Conservation (phyloP, 2,888 invertebrate species). For the Choristoneura rosaceana region DNA sequence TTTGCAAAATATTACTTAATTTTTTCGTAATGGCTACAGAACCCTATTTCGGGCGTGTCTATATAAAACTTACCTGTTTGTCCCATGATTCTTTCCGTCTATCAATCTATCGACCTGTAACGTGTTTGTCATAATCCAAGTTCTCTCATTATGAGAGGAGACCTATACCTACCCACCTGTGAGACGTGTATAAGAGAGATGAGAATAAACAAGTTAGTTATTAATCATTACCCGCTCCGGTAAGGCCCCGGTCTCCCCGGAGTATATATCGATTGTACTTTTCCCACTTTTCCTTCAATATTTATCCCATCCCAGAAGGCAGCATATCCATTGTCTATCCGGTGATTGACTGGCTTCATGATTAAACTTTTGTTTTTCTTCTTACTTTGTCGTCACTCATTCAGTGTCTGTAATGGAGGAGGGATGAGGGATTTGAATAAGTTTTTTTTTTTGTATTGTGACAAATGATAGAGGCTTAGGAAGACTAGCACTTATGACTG, state of each 20-base stretch:
- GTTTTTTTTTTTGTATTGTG: not conserved
- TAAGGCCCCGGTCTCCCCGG: not conserved
- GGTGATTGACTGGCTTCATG: constrained; percentile 15
- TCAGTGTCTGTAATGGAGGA: constrained; percentile 6
- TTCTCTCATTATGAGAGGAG: too few relatives aligned
- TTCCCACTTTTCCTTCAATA: constrained; percentile 29
- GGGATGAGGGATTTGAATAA: constrained; percentile 12
- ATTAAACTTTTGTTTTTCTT: constrained; percentile 23
- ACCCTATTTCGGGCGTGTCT: too few relatives aligned
- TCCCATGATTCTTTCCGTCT: too few relatives aligned
- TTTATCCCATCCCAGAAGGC: constrained; percentile 13
- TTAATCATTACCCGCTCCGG: not conserved
- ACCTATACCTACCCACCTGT: too few relatives aligned
- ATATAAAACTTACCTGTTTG: too few relatives aligned
- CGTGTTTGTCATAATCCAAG: too few relatives aligned
- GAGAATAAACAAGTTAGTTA: too few relatives aligned
- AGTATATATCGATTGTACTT: constrained; percentile 17
- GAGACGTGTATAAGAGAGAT: too few relatives aligned
- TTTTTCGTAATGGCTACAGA: too few relatives aligned
- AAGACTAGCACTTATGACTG: too few relatives aligned
- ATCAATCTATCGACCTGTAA: too few relatives aligned
- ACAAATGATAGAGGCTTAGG: constrained; percentile 5
- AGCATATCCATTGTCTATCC: constrained; percentile 10
- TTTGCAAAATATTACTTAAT: too few relatives aligned
- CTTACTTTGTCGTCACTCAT: constrained; percentile 13